A percentile compares a stretch with the other conserved stretches of the same genome.
These are phyloP conservation scores for Drosophila watanabei DNA, from an alignment of 1,140 invertebrate genomes.

Conservation along the genomic window DNA sequence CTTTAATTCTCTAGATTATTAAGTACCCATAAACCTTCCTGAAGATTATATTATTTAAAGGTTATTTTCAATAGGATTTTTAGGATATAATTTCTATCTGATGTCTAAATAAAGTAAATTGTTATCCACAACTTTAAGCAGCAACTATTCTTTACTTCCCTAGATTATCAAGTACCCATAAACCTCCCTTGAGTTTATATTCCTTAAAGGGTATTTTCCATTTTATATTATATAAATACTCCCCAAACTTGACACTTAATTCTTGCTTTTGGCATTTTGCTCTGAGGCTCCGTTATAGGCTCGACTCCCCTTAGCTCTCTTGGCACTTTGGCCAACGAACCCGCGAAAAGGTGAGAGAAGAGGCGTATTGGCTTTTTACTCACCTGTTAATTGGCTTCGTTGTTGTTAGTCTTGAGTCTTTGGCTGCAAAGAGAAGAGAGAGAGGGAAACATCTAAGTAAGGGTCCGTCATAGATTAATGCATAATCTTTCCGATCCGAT, in stretches of 20 bases:
- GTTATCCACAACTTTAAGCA: too few relatives aligned
- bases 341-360: constrained; percentile 2
- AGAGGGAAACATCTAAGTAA: constrained; percentile 10
- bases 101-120: too few relatives aligned
- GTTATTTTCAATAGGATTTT: too few relatives aligned
- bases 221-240: too few relatives aligned
- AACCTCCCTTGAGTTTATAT: background rate
- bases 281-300: constrained; percentile 3
- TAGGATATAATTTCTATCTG: too few relatives aligned
- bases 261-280: background rate
- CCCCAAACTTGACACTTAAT: background rate
- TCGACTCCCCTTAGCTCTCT: background rate
- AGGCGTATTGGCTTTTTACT: constrained; percentile 20
- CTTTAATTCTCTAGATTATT: too few relatives aligned
- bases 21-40: too few relatives aligned
- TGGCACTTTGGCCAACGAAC: constrained; percentile 30
- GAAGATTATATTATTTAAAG: too few relatives aligned
- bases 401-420: constrained; percentile 24
- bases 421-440: constrained; percentile 34
- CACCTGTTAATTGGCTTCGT: constrained; percentile 32
- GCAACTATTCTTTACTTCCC: background rate
- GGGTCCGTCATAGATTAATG: constrained; percentile 40
- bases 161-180: background rate
- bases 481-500: constrained; percentile 14
- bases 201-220: background rate